Evolutionary conservation across 2,113 vertebrate genomes (phyloP).

Genomic region (Spermophilus dauricus): DNA sequence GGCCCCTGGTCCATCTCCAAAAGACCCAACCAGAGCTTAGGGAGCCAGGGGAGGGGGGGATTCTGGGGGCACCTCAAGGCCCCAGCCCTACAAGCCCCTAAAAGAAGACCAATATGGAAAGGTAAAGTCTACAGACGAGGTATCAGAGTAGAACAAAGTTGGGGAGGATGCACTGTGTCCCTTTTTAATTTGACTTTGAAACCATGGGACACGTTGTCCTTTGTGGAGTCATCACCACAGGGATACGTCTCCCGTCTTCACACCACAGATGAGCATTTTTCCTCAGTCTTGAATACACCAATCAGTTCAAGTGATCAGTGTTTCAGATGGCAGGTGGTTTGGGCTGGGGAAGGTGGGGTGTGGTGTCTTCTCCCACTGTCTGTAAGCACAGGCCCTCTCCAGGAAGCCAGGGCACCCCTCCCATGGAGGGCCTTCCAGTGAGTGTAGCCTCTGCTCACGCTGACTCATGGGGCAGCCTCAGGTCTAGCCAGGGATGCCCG

Average conservation of each 20-base stretch:
- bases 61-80: no score
- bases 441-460: neutral
- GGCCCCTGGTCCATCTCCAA: neutral
- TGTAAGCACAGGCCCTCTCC: neutral
- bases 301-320: no score
- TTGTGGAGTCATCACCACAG: accelerated
- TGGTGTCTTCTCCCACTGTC: neutral
- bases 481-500: neutral
- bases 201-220: accelerated
- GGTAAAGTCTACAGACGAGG: neutral
- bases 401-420: neutral
- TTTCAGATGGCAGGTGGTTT: neutral
- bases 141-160: neutral
- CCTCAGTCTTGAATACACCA: neutral
- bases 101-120: neutral
- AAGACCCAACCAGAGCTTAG: neutral
- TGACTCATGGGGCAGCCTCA: neutral
- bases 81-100: no score
- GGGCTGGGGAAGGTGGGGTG: neutral
- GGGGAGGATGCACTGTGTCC: no score
- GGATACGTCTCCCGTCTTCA: accelerated
- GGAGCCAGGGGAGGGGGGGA: neutral
- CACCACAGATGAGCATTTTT: neutral
- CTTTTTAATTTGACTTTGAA: neutral
- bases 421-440: neutral